Conservation (phyloP, 1,140 invertebrate genomes). For the Penaeus japonicus region DNA sequence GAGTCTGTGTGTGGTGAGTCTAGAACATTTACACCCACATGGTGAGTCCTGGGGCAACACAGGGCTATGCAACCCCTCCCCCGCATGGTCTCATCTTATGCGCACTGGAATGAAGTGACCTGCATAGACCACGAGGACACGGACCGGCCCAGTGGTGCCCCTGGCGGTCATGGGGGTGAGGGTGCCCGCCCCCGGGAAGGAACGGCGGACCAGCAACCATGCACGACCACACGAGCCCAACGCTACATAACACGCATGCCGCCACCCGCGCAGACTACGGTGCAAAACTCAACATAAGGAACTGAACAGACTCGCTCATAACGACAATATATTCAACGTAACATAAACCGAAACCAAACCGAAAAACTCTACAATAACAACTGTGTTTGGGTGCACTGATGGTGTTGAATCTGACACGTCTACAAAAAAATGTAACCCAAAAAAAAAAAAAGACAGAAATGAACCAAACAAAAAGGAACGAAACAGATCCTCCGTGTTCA, state of each 20-base stretch:
- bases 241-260: slow-evolving; percentile 31
- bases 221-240: slow-evolving; percentile 11
- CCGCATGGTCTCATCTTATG: too few species aligned
- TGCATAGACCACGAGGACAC: too few species aligned
- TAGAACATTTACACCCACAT: too few species aligned
- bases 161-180: too few species aligned
- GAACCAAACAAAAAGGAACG: not conserved
- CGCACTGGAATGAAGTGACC: too few species aligned
- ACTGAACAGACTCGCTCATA: not conserved
- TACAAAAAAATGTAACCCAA: too few species aligned
- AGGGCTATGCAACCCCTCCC: too few species aligned
- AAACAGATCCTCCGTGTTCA: slow-evolving; percentile 10
- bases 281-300: slow-evolving; percentile 27
- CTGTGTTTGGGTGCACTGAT: slow-evolving; percentile 6
- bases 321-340: slow-evolving; percentile 9
- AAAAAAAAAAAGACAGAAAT: not conserved
- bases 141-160: too few species aligned
- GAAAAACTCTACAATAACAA: not conserved
- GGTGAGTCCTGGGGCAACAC: too few species aligned
- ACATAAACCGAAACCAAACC: not conserved
- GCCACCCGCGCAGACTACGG: slow-evolving; percentile 33
- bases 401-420: not conserved
- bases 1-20: too few species aligned
- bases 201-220: slow-evolving; percentile 3
- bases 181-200: not conserved